Evolutionary conservation across 2,113 vertebrate species (phyloP).

Genomic region (Hyaena hyaena): DNA sequence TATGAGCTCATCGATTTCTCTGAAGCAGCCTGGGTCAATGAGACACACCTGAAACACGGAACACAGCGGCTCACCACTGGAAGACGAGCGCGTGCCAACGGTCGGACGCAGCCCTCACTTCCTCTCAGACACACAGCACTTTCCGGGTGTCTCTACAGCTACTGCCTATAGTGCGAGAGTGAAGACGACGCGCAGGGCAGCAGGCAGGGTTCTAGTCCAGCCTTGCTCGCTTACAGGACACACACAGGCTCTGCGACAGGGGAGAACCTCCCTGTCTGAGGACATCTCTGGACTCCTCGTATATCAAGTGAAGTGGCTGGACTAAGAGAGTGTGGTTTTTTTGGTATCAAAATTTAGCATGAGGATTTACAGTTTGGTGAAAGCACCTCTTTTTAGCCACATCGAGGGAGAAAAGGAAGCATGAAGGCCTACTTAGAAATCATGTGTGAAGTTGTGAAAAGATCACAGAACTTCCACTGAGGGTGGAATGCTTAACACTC

Average conservation of each 20-base stretch:
- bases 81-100: rapidly evolving
- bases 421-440: not conserved
- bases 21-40: constrained; percentile 97
- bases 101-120: constrained; percentile 4
- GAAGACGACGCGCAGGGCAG: rapidly evolving
- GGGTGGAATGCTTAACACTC: not conserved
- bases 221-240: too few species aligned
- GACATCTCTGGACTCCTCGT: not conserved
- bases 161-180: too few species aligned
- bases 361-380: not conserved
- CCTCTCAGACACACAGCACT: not conserved
- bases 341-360: not conserved
- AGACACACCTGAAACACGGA: constrained; percentile 91
- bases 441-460: not conserved
- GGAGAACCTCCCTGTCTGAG: not conserved
- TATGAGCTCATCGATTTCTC: constrained; percentile 97
- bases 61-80: not conserved
- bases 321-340: not conserved
- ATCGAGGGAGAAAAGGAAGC: not conserved
- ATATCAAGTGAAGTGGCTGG: not conserved
- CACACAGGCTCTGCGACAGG: not conserved
- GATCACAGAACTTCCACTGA: not conserved
- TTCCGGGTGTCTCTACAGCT: not conserved
- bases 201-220: not conserved
- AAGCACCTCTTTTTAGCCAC: not conserved